Percentiles rank a stretch among this genome's conserved stretches.
phyloP scores from a whole-genome alignment of 2,888 invertebrate genomes.

The Ischnus inquisitorius region DNA sequence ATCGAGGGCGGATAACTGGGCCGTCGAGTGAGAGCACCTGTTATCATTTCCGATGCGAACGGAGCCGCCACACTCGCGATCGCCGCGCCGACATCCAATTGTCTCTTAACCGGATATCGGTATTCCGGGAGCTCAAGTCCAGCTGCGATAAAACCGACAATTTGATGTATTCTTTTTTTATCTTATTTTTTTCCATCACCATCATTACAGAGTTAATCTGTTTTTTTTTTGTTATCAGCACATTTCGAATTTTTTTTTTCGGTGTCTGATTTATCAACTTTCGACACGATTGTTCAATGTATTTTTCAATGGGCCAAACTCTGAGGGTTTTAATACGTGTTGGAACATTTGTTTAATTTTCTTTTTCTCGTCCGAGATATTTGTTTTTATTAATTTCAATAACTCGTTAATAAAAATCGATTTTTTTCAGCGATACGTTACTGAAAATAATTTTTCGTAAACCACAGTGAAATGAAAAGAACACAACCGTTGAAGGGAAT shows the following conservation, averaged over 20 bases:
- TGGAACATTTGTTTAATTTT: too few species aligned
- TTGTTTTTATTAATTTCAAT: too few species aligned
- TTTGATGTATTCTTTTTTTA: background rate
- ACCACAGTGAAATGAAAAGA: background rate
- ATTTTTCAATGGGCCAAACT: too few species aligned
- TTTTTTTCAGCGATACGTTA: background rate
- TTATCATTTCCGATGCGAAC: constrained; percentile 13
- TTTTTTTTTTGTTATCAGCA: too few species aligned
- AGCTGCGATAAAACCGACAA: background rate
- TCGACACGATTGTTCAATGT: too few species aligned
- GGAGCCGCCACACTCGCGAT: constrained; percentile 14
- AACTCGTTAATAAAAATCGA: too few species aligned
- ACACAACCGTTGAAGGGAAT: background rate
- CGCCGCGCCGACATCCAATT: constrained; percentile 1
- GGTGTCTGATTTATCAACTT: too few species aligned
- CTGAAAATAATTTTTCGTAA: background rate
- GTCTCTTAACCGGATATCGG: constrained; percentile 1
- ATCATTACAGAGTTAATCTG: too few species aligned
- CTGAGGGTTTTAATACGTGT: too few species aligned
- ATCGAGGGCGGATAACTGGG: background rate
- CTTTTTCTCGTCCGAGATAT: too few species aligned
- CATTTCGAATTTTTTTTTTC: too few species aligned
- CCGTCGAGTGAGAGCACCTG: background rate
- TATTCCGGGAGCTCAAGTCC: background rate
- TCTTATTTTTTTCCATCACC: too few species aligned